These are phyloP conservation scores for Tichodroma muraria DNA, from an alignment of 2,113 vertebrate species.

Conservation along the genomic window DNA sequence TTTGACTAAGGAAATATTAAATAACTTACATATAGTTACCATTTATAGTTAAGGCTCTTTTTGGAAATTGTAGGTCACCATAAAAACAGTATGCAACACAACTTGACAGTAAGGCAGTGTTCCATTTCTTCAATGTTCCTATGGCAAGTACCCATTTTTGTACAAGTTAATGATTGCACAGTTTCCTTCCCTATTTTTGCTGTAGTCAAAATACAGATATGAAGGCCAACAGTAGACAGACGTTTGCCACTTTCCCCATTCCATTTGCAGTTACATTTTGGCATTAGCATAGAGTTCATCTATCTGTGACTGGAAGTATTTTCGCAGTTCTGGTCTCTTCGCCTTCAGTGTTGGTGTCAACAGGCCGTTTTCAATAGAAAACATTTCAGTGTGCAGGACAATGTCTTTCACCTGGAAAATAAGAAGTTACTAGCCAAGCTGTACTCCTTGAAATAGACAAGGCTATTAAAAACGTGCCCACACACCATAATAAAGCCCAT, in stretches of 20 bases:
- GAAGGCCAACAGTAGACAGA: slow-evolving; percentile 58
- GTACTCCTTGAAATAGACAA: background rate
- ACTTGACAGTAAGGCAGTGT: slow-evolving; percentile 74
- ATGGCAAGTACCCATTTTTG: slow-evolving; percentile 63
- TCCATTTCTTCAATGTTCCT: slow-evolving; percentile 68
- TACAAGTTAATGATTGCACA: slow-evolving; percentile 58
- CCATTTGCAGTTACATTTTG: slow-evolving; percentile 74
- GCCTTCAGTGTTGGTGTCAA: slow-evolving; percentile 95
- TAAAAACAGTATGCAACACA: slow-evolving; percentile 65
- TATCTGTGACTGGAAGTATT: slow-evolving; percentile 82
- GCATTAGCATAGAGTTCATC: slow-evolving; percentile 87
- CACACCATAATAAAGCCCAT: background rate
- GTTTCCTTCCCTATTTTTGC: slow-evolving; percentile 63
- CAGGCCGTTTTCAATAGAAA: slow-evolving; percentile 89
- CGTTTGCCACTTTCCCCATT: background rate
- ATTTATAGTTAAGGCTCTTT: slow-evolving; percentile 77
- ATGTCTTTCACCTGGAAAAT: slow-evolving; percentile 85
- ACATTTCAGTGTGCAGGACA: slow-evolving; percentile 79
- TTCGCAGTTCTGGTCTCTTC: slow-evolving; percentile 84
- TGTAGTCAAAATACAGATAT: slow-evolving; percentile 54
- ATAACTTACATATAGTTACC: slow-evolving; percentile 70
- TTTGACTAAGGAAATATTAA: slow-evolving; percentile 64
- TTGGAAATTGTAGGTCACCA: slow-evolving; percentile 69
- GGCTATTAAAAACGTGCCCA: background rate
- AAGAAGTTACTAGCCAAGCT: background rate